phyloP scores from a whole-genome alignment of 2,888 invertebrate genomes.

The Drosophila villosipedis region DNA sequence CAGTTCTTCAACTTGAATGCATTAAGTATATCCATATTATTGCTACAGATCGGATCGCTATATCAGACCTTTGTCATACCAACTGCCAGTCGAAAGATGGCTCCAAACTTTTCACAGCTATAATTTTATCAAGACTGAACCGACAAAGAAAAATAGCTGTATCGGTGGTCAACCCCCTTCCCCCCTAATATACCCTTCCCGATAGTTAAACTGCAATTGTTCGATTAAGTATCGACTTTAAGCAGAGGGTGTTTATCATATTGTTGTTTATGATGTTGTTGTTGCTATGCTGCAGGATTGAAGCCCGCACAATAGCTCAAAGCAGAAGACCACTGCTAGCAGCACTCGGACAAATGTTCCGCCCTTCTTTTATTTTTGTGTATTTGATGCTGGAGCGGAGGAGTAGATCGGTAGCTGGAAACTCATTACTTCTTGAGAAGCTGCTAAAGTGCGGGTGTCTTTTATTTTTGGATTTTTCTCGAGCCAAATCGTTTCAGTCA shows the following conservation, averaged over 20 bases:
- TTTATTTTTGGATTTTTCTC: slow-evolving; percentile 20
- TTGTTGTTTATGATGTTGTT: slow-evolving; percentile 31
- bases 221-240: not conserved
- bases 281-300: slow-evolving; percentile 18
- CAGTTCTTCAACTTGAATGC: not conserved
- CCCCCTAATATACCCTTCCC: not conserved
- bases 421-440: slow-evolving; percentile 26
- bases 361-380: not conserved
- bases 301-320: slow-evolving; percentile 20
- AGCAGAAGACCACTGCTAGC: slow-evolving; percentile 14
- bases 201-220: not conserved
- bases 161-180: not conserved
- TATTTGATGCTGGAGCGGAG: not conserved
- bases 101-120: not conserved
- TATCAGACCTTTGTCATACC: not conserved
- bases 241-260: slow-evolving; percentile 31
- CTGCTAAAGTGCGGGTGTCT: slow-evolving; percentile 47
- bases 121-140: not conserved
- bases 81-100: not conserved
- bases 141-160: not conserved
- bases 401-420: not conserved
- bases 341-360: not conserved
- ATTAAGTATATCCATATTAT: not conserved
- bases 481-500: not conserved
- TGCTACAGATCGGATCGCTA: not conserved